A percentile compares a stretch with the other conserved stretches of the same genome.
Conservation (phyloP, 2,113 vertebrate species). For the Rhinichthys klamathensis region DNA sequence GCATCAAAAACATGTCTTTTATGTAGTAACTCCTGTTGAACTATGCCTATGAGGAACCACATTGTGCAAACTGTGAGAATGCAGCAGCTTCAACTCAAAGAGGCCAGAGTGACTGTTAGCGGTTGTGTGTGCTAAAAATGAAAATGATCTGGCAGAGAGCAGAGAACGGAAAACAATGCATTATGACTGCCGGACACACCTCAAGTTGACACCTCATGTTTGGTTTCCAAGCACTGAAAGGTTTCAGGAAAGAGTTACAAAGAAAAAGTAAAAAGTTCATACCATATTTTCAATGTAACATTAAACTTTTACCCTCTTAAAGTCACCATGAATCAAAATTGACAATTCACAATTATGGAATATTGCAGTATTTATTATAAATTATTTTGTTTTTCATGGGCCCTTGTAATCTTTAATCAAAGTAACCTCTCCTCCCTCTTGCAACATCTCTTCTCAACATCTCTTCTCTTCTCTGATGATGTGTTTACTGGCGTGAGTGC, state of each 20-base stretch:
- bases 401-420: too few species aligned
- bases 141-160: neutral
- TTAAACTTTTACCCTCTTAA: neutral
- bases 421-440: too few species aligned
- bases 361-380: too few species aligned
- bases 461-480: too few species aligned
- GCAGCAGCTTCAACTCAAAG: neutral
- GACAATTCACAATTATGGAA: too few species aligned
- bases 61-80: conserved; percentile 1
- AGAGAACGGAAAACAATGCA: neutral
- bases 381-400: too few species aligned
- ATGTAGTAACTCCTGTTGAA: neutral
- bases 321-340: too few species aligned
- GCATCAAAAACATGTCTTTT: neutral
- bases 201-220: neutral
- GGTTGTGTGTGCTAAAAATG: neutral
- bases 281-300: neutral
- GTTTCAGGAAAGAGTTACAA: too few species aligned
- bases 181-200: neutral
- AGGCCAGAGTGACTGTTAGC: neutral
- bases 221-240: neutral
- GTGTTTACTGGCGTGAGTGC: too few species aligned
- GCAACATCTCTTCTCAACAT: too few species aligned
- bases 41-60: neutral
- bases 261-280: neutral